Base-by-base conservation (phyloP, 2,888 invertebrate species). In the Clitarchus hookeri region DNA sequence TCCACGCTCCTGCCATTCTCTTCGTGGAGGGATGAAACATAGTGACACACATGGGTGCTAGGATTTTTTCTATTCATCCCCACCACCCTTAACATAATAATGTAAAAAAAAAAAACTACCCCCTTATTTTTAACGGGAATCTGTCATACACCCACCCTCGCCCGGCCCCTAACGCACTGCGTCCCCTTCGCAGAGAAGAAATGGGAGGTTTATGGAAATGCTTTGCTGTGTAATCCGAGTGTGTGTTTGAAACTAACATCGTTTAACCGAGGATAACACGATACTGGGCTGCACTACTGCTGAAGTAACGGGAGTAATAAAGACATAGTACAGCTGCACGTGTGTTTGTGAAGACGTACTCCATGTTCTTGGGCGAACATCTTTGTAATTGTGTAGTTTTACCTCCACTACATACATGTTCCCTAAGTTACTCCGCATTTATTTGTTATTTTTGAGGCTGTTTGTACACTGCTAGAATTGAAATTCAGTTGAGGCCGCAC, bases 191-290 rank as follows among this genome's bases (percentile, higher is more conserved):
- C 9, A 82, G 44, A 23, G 82, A 82, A 19, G 82, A 88, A 87
- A 88, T 88, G 88, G 87, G 88, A 88, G 87, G 85, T 88, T 88
- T 88, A 88, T 88, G 88, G 88, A 88, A 88, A 88, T 88, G 87
- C 85, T 87, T 88, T 87, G 78, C 65, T 86, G 84, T 87, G 88
- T 88, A 88, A 88, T 88, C 88, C 87, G 13, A 26, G 86, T 84
- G 82, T 25, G 82, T 82, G 82, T 44, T 82, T 82, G 16, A 82
- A 44, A 13, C 36, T 27, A 16, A 82, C 82, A 82, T 27, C 82
- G 27, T 82, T 27, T 26, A 36, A 27, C 36, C 27, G 8, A 23
- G 82, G 82, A 82, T 82, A 82, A 82, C 82, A 82, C 13, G 36
- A 82, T 27, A 27, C 82, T 82, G 65, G n/a, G 65, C 65, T 6